Conservation (phyloP, 2,888 invertebrate species). For the Lydus trimaculatus region DNA sequence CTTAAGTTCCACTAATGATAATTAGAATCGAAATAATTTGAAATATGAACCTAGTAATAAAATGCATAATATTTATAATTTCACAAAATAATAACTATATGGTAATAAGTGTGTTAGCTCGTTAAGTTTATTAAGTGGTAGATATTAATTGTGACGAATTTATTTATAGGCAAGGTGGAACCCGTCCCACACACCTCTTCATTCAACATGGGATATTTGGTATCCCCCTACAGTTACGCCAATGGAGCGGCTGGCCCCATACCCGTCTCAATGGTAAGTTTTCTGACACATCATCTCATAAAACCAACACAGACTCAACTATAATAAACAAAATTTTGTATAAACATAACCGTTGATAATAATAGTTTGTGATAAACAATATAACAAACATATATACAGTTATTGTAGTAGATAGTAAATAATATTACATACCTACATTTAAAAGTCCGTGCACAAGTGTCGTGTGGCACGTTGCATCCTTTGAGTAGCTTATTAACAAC, state of each 20-base stretch:
- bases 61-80: too few relatives aligned
- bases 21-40: too few relatives aligned
- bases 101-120: not conserved
- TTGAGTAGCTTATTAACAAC: constrained; percentile 27
- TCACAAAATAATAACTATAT: not conserved
- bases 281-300: not conserved
- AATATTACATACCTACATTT: not conserved
- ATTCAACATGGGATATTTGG: constrained; percentile 93
- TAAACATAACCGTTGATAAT: not conserved
- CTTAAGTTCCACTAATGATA: not conserved
- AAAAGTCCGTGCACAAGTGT: constrained; percentile 24
- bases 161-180: constrained; percentile 77
- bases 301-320: constrained; percentile 1
- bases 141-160: not conserved
- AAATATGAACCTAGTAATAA: too few relatives aligned
- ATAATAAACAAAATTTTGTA: constrained; percentile 1
- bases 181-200: constrained; percentile 79
- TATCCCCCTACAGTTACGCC: constrained; percentile 89
- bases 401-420: not conserved
- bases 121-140: not conserved
- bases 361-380: constrained; percentile 1
- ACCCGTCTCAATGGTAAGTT: constrained; percentile 89
- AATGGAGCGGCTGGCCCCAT: constrained; percentile 86
- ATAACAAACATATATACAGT: not conserved
- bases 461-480: constrained; percentile 24